Evolutionary conservation across 2,113 vertebrate species (phyloP).

Genomic region (Poecile atricapillus): DNA sequence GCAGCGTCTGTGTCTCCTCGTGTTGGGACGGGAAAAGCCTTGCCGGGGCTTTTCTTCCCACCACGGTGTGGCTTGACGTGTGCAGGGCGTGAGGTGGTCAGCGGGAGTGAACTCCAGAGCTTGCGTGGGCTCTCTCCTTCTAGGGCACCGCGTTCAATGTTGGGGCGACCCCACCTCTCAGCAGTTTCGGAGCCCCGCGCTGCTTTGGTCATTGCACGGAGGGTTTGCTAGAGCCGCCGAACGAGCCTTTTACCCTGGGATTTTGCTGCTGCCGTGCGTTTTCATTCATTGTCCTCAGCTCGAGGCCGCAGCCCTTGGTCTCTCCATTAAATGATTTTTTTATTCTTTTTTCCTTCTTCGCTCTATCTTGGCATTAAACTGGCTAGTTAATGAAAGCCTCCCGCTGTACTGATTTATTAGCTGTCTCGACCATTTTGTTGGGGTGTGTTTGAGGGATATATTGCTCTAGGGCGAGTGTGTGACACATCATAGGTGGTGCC

Average conservation of each 20-base stretch:
- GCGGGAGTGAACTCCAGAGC: neutral
- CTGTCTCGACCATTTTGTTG: neutral
- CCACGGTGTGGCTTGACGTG: accelerated
- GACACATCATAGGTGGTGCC: slow-evolving; percentile 36
- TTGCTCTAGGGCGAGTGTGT: neutral
- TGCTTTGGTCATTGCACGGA: neutral
- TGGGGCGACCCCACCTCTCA: accelerated
- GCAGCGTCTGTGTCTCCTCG: accelerated
- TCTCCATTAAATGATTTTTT: neutral
- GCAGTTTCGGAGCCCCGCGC: neutral
- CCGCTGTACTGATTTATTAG: neutral
- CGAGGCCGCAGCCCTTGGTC: neutral
- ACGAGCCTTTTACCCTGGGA: neutral
- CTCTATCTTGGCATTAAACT: neutral
- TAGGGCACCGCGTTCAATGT: accelerated
- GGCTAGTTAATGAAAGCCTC: neutral
- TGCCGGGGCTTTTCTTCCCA: accelerated
- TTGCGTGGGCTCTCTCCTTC: accelerated
- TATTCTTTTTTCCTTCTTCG: neutral
- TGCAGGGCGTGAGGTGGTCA: accelerated
- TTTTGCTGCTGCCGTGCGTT: neutral
- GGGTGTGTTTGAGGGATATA: neutral
- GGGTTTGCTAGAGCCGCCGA: neutral
- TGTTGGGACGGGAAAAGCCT: accelerated
- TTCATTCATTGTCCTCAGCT: slow-evolving; percentile 57